phyloP scores from a whole-genome alignment of 2,888 invertebrate species.

The Callinectes sapidus region DNA sequence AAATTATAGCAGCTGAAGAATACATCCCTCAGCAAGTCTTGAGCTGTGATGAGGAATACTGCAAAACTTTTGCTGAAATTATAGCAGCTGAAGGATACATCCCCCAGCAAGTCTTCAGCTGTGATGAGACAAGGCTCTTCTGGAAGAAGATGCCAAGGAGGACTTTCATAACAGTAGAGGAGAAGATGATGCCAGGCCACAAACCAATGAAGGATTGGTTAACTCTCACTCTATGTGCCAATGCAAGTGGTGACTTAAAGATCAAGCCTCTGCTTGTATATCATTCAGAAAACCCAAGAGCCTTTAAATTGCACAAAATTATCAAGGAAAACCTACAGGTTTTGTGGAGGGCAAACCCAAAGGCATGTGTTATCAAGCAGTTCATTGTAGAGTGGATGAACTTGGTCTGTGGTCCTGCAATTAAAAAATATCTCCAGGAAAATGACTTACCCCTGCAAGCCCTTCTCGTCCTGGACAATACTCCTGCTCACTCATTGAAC shows the following conservation, averaged over 20 bases:
- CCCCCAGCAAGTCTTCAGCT: background rate
- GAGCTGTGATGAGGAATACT: slow-evolving; percentile 34
- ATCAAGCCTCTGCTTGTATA: background rate
- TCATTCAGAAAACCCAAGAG: background rate
- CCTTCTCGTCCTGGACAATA: slow-evolving; percentile 74
- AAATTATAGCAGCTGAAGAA: background rate
- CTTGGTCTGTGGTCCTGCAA: slow-evolving; percentile 70
- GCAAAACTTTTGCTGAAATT: slow-evolving; percentile 7
- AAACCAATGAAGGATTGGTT: slow-evolving; percentile 60
- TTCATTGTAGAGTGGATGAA: slow-evolving; percentile 58
- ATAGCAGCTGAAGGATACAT: background rate
- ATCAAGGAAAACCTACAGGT: slow-evolving; percentile 46
- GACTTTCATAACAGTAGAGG: slow-evolving; percentile 49
- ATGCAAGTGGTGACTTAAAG: slow-evolving; percentile 38
- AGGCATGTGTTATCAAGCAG: slow-evolving; percentile 47
- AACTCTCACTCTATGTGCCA: slow-evolving; percentile 51
- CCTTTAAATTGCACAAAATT: slow-evolving; percentile 48
- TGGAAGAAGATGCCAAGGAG: slow-evolving; percentile 52
- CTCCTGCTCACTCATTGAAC: slow-evolving; percentile 70
- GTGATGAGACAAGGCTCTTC: slow-evolving; percentile 38
- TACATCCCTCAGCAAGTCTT: too few relatives aligned
- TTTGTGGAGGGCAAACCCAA: slow-evolving; percentile 53
- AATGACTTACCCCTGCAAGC: slow-evolving; percentile 74
- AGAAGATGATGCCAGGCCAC: slow-evolving; percentile 55
- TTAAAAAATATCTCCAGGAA: slow-evolving; percentile 74